Percentiles rank a stretch among this genome's conserved stretches.
Evolutionary conservation across 2,113 vertebrate genomes (phyloP).

Genomic region (Pagrus major): DNA sequence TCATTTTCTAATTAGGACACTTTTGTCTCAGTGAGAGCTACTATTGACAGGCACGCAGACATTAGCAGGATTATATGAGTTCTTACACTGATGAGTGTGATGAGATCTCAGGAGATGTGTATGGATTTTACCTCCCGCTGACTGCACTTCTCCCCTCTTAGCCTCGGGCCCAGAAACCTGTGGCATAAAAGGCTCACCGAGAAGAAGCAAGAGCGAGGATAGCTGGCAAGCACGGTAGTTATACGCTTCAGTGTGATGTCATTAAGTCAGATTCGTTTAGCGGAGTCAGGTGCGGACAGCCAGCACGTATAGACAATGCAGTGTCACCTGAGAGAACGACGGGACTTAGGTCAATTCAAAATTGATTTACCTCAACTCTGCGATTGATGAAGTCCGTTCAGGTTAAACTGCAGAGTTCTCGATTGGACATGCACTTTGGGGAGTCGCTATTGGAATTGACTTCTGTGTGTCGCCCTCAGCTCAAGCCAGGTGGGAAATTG

Average conservation of each 20-base stretch:
- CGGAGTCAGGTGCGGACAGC: slow-evolving; percentile 65
- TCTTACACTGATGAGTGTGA: slow-evolving; percentile 69
- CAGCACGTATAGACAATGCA: slow-evolving; percentile 72
- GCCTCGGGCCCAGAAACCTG: slow-evolving; percentile 63
- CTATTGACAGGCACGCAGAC: slow-evolving; percentile 66
- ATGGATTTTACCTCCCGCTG: slow-evolving; percentile 73
- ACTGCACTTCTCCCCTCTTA: slow-evolving; percentile 49
- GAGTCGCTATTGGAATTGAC: slow-evolving; percentile 77
- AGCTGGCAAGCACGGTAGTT: slow-evolving; percentile 38
- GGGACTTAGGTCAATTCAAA: slow-evolving; percentile 77
- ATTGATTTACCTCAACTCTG: slow-evolving; percentile 81
- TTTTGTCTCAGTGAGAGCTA: slow-evolving; percentile 56
- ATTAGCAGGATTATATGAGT: slow-evolving; percentile 73
- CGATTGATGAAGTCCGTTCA: slow-evolving; percentile 84
- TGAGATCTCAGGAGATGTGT: slow-evolving; percentile 69
- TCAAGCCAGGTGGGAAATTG: slow-evolving; percentile 81
- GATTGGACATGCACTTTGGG: slow-evolving; percentile 74
- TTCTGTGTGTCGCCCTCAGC: slow-evolving; percentile 71
- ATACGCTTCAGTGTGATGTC: slow-evolving; percentile 59
- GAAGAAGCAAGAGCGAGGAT: slow-evolving; percentile 45
- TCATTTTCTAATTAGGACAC: slow-evolving; percentile 66
- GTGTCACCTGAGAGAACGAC: slow-evolving; percentile 72
- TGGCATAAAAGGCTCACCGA: slow-evolving; percentile 32
- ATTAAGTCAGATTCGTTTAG: slow-evolving; percentile 76
- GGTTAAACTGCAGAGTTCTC: slow-evolving; percentile 78